Percentiles rank a stretch among this genome's conserved stretches.
phyloP scores from a whole-genome alignment of 2,888 invertebrate species.

The Ennomos quercinarius region DNA sequence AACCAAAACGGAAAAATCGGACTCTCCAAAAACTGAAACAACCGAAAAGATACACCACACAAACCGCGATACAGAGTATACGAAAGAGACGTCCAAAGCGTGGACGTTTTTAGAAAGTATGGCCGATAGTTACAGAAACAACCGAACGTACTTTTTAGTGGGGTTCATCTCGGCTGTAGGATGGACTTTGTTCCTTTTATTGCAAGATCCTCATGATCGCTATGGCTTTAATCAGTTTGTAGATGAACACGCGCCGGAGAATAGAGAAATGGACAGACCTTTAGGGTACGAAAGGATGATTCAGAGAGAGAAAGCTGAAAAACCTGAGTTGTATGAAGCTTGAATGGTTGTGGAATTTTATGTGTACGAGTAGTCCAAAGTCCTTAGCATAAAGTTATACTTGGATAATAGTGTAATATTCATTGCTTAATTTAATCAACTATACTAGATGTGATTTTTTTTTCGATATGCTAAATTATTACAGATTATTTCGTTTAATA shows the following conservation, averaged over 20 bases:
- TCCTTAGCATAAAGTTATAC: too few relatives aligned
- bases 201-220: conserved; percentile 52
- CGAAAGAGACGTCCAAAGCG: conserved; percentile 48
- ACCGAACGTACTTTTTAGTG: conserved; percentile 55
- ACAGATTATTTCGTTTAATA: too few relatives aligned
- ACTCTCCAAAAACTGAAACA: conserved; percentile 32
- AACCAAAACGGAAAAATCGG: conserved; percentile 38
- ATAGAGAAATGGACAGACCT: conserved; percentile 53
- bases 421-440: too few relatives aligned
- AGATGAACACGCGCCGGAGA: conserved; percentile 32
- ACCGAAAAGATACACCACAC: conserved; percentile 64
- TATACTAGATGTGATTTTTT: too few relatives aligned
- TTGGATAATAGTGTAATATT: too few relatives aligned
- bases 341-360: conserved; percentile 42
- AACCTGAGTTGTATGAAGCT: conserved; percentile 72
- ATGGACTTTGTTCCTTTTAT: conserved; percentile 34
- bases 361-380: too few relatives aligned
- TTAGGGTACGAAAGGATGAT: conserved; percentile 65
- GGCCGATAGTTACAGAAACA: conserved; percentile 56
- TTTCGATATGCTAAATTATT: too few relatives aligned
- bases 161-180: conserved; percentile 62
- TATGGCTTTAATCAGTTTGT: conserved; percentile 47
- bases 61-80: conserved; percentile 67
- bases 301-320: conserved; percentile 52
- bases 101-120: conserved; percentile 69